Conservation (phyloP, 1,140 invertebrate genomes). For the Aplysia californica region DNA sequence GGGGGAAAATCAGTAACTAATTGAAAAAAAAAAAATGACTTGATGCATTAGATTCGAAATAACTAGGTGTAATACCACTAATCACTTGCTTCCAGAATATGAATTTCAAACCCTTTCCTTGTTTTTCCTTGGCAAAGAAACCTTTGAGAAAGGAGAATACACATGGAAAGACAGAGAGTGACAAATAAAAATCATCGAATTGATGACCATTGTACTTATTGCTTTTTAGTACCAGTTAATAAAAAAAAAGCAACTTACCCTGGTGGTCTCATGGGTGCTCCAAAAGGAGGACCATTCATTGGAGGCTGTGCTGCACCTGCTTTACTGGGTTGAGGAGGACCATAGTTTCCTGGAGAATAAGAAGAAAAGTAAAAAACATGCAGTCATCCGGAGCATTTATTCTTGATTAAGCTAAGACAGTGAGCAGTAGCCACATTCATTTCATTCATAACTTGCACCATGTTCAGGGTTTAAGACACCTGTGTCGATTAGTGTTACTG, state of each 20-base stretch:
- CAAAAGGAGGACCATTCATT: constrained; percentile 21
- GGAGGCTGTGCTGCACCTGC: constrained; percentile 23
- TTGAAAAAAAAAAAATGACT: too few relatives aligned
- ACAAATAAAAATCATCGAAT: neutral
- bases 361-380: neutral
- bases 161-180: neutral
- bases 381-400: neutral
- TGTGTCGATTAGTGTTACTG: too few relatives aligned
- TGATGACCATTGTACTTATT: neutral
- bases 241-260: neutral
- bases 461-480: too few relatives aligned
- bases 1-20: too few relatives aligned
- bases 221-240: neutral
- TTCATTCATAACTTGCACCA: too few relatives aligned
- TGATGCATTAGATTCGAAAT: too few relatives aligned
- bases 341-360: constrained; percentile 39
- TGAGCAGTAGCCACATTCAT: too few relatives aligned
- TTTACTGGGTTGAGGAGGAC: constrained; percentile 25
- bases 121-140: neutral
- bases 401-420: neutral
- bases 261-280: constrained; percentile 10
- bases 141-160: too few relatives aligned
- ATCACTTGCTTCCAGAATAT: neutral
- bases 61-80: constrained; percentile 2
- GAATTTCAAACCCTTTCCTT: neutral